phyloP scores from a whole-genome alignment of 2,888 invertebrate genomes.

The Autographa pulchrina region DNA sequence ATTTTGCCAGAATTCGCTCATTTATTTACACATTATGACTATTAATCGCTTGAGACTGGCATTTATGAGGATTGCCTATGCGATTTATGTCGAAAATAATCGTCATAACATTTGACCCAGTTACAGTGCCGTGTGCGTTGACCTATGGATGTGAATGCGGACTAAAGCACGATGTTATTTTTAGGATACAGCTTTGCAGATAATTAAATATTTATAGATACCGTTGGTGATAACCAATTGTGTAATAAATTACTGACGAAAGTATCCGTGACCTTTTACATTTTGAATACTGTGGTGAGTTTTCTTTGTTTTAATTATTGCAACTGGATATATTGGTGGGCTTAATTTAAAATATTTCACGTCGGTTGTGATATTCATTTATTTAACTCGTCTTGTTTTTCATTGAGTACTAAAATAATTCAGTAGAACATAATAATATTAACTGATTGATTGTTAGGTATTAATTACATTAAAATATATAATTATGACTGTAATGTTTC shows the following conservation, averaged over 20 bases:
- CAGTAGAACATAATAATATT: neutral
- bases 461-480: neutral
- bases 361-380: neutral
- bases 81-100: slow-evolving; percentile 68
- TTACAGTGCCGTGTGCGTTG: slow-evolving; percentile 85
- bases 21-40: slow-evolving; percentile 59
- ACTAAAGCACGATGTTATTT: slow-evolving; percentile 86
- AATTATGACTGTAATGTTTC: neutral
- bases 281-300: slow-evolving; percentile 75
- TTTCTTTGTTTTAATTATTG: slow-evolving; percentile 76
- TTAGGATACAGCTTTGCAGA: slow-evolving; percentile 88
- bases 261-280: slow-evolving; percentile 69
- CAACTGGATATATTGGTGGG: slow-evolving; percentile 28
- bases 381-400: neutral
- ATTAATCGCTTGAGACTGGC: slow-evolving; percentile 54
- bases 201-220: slow-evolving; percentile 88
- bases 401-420: neutral
- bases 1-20: slow-evolving; percentile 60
- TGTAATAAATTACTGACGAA: slow-evolving; percentile 68
- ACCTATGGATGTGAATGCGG: slow-evolving; percentile 87
- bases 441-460: slow-evolving; percentile 1
- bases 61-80: slow-evolving; percentile 52
- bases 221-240: slow-evolving; percentile 74
- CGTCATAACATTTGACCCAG: slow-evolving; percentile 86
- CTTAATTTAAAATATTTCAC: slow-evolving; percentile 9